phyloP scores from a whole-genome alignment of 2,113 vertebrate genomes.

The Psettodes erumei region DNA sequence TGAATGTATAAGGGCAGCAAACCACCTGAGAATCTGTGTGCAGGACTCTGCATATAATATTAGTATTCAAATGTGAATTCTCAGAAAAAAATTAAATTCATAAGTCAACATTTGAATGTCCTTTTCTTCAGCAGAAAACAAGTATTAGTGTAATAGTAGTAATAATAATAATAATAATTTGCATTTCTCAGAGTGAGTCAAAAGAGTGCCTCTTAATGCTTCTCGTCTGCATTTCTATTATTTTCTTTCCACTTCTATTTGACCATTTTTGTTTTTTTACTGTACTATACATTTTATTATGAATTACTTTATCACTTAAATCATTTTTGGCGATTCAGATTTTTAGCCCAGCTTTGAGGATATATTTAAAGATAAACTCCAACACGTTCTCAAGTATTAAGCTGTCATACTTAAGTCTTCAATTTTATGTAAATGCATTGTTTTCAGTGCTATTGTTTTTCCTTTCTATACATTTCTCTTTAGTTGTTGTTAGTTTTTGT shows the following conservation, averaged over 20 bases:
- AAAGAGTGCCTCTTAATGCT: neutral
- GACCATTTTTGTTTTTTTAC: neutral
- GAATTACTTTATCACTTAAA: neutral
- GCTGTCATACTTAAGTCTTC: slow-evolving; percentile 9
- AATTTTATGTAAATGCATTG: neutral
- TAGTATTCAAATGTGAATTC: slow-evolving; percentile 6
- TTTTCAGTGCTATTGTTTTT: neutral
- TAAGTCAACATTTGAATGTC: neutral
- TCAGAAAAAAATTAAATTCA: slow-evolving; percentile 1
- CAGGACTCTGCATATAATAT: slow-evolving; percentile 8
- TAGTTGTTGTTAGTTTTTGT: slow-evolving; percentile 14
- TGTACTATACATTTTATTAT: neutral
- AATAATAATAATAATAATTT: no score
- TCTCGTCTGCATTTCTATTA: neutral
- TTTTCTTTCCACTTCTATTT: neutral
- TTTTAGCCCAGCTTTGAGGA: neutral
- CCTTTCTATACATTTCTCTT: slow-evolving; percentile 20
- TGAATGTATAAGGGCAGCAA: slow-evolving; percentile 24
- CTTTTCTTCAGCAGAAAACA: no score
- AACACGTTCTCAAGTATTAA: neutral
- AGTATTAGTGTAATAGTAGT: no score
- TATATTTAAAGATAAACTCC: slow-evolving; percentile 2
- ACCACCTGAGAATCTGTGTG: slow-evolving; percentile 44
- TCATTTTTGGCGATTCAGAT: slow-evolving; percentile 24
- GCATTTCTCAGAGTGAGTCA: no score